These are phyloP conservation scores for Hydrolagus affinis DNA, from an alignment of 2,113 vertebrate genomes.

Conservation along the genomic window DNA sequence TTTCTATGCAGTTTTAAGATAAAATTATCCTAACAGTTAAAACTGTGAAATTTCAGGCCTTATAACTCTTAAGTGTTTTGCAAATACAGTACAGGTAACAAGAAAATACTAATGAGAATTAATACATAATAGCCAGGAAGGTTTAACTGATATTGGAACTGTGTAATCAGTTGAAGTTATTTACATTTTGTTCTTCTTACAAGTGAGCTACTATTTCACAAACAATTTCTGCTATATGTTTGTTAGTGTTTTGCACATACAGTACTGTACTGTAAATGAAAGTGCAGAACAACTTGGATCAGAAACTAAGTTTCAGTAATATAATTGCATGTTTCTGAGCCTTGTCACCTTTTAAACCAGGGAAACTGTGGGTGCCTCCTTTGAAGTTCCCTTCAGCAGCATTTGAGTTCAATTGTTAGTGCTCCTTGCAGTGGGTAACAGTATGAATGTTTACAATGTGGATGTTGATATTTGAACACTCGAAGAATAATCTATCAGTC, in stretches of 20 bases:
- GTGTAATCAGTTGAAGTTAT: not conserved
- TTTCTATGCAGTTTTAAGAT: too few relatives aligned
- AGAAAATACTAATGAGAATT: not conserved
- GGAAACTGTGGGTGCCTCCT: not conserved
- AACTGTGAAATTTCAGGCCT: too few relatives aligned
- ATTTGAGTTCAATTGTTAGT: conserved; percentile 6
- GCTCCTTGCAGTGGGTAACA: not conserved
- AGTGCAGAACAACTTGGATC: not conserved
- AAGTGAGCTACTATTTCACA: not conserved
- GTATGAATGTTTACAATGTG: not conserved
- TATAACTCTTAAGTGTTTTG: not conserved
- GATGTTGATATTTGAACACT: not conserved
- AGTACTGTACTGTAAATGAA: not conserved
- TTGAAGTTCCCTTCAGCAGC: not conserved
- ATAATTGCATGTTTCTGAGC: not conserved
- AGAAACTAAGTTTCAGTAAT: not conserved
- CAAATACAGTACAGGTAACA: not conserved
- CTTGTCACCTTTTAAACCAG: not conserved
- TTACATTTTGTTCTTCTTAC: conserved; percentile 6
- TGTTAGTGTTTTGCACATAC: not conserved
- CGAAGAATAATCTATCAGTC: not conserved
- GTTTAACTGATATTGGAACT: conserved; percentile 2
- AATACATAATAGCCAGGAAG: not conserved
- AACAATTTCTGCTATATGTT: not conserved
- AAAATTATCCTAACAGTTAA: too few relatives aligned